Evolutionary conservation across 2,797 vertebrate species (phyloP).

Genomic region (Pseudochaenichthys georgianus): DNA sequence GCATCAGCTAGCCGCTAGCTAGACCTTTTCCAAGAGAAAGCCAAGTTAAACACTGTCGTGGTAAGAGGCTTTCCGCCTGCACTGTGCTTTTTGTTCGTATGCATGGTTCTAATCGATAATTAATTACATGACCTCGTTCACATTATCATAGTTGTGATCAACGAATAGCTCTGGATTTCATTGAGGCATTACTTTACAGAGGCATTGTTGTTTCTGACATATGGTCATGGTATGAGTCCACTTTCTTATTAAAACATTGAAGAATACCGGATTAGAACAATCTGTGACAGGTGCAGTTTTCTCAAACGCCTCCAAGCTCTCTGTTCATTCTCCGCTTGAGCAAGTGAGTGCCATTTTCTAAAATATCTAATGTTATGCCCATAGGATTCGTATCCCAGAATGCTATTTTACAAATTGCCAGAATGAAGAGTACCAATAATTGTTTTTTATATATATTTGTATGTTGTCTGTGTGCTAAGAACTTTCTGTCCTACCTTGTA

Average conservation of each 20-base stretch:
- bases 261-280: slow-evolving; percentile 27
- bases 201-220: slow-evolving; percentile 17
- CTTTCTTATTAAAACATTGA: slow-evolving; percentile 24
- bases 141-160: slow-evolving; percentile 19
- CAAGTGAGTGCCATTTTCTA: slow-evolving; percentile 67
- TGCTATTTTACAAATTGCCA: slow-evolving; percentile 29
- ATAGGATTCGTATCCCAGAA: slow-evolving; percentile 32
- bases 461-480: slow-evolving; percentile 29
- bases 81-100: neutral
- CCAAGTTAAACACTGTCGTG: slow-evolving; percentile 33
- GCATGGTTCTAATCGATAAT: slow-evolving; percentile 19
- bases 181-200: neutral
- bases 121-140: slow-evolving; percentile 15
- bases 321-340: slow-evolving; percentile 42
- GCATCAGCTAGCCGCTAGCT: slow-evolving; percentile 54
- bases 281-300: slow-evolving; percentile 75
- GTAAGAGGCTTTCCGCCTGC: slow-evolving; percentile 42
- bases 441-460: neutral
- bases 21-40: slow-evolving; percentile 25
- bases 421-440: neutral
- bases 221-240: neutral
- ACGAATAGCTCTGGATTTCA: neutral
- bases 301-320: slow-evolving; percentile 47
- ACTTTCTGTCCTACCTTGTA: slow-evolving; percentile 65
- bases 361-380: slow-evolving; percentile 42